Evolutionary conservation across 2,113 vertebrate species (phyloP).

Genomic region (Percopsis transmontana): DNA sequence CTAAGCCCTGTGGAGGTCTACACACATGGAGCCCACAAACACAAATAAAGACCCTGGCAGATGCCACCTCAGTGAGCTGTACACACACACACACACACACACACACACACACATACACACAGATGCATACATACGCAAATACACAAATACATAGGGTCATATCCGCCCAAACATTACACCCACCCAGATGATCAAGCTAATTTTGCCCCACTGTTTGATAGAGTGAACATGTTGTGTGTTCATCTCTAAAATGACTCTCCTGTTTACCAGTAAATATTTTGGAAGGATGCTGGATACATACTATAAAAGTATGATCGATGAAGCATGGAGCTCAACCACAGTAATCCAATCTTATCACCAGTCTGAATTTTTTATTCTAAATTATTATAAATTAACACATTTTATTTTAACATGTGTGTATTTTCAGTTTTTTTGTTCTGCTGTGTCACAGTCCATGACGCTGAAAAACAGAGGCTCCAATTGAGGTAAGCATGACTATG

Average conservation of each 20-base stretch:
- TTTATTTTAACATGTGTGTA: not conserved
- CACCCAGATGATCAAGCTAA: conserved; percentile 67
- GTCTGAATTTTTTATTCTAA: no score
- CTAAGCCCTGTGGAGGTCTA: conserved; percentile 70
- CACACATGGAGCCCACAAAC: conserved; percentile 70
- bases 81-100: conserved; percentile 16
- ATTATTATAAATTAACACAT: not conserved
- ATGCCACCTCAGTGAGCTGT: conserved; percentile 62
- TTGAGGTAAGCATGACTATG: no score
- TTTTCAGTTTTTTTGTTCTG: no score
- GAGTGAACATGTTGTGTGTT: conserved; percentile 52
- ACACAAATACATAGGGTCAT: conserved; percentile 18
- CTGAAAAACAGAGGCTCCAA: no score
- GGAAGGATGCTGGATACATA: conserved; percentile 8
- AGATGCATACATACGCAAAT: conserved; percentile 17
- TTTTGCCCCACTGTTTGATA: conserved; percentile 51
- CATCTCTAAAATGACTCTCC: conserved; percentile 15
- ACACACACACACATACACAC: conserved; percentile 35
- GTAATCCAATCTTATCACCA: not conserved
- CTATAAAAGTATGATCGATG: not conserved
- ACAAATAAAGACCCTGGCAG: conserved; percentile 61
- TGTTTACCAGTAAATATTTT: conserved; percentile 39
- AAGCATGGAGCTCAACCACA: not conserved
- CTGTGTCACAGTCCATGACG: no score
- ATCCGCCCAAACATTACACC: conserved; percentile 45